A percentile compares a stretch with the other conserved stretches of the same genome.
Conservation (phyloP, 2,888 invertebrate genomes). For the Charanyca ferruginea region DNA sequence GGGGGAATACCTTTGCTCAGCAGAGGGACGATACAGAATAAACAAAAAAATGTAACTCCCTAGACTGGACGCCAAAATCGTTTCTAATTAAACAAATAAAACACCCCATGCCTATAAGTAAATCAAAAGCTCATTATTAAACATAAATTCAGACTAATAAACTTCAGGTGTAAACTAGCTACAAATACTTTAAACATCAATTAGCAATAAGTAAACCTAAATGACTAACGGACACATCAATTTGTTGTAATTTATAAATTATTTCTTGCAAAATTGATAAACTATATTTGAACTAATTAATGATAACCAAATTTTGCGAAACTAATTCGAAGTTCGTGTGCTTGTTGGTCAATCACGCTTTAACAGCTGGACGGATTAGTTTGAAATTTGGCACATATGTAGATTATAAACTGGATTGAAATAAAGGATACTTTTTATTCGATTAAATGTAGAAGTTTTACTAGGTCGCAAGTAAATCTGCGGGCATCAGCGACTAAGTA, state of each 20-base stretch:
- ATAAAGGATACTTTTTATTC: background rate
- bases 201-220: slow-evolving; percentile 42
- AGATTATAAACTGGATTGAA: background rate
- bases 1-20: too few relatives aligned
- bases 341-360: background rate
- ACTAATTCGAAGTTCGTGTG: background rate
- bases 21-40: too few relatives aligned
- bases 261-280: slow-evolving; percentile 15
- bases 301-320: slow-evolving; percentile 1
- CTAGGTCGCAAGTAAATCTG: background rate
- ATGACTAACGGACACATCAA: slow-evolving; percentile 35
- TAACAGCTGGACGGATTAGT: background rate
- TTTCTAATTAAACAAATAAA: background rate
- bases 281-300: background rate
- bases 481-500: background rate
- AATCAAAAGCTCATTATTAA: slow-evolving; percentile 21
- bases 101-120: background rate
- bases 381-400: background rate
- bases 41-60: too few relatives aligned
- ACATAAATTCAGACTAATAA: slow-evolving; percentile 26
- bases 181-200: slow-evolving; percentile 21
- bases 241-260: slow-evolving; percentile 16
- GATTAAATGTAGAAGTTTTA: background rate
- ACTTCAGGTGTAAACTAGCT: background rate
- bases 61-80: background rate